Percentiles rank a stretch among this genome's conserved stretches.
Conservation (phyloP, 2,113 vertebrate genomes). For the Noctilio leporinus region DNA sequence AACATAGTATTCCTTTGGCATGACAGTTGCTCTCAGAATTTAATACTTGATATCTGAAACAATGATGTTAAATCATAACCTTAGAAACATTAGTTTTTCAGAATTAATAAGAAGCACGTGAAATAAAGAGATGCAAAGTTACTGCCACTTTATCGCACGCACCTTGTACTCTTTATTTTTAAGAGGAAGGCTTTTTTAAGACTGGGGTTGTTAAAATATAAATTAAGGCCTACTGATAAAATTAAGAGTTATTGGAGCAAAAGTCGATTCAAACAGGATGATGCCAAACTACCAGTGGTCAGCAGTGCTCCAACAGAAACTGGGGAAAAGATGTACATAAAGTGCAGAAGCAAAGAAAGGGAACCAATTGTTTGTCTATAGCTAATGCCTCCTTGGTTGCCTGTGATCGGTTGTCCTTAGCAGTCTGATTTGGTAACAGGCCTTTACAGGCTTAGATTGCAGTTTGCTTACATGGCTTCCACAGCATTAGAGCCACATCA, state of each 20-base stretch:
- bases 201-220: background rate
- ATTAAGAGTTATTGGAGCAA: background rate
- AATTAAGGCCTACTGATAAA: background rate
- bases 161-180: constrained; percentile 4
- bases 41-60: too few species aligned
- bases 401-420: background rate
- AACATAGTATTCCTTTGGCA: too few species aligned
- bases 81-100: too few species aligned
- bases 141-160: too few species aligned
- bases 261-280: background rate
- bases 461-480: background rate
- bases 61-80: too few species aligned
- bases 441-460: background rate
- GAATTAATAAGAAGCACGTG: too few species aligned
- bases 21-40: too few species aligned
- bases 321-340: background rate
- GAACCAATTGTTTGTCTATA: too few species aligned
- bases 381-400: background rate
- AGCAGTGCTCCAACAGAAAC: background rate
- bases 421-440: background rate
- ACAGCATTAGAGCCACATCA: background rate
- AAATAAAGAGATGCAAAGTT: too few species aligned
- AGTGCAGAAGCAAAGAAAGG: too few species aligned
- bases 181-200: background rate
- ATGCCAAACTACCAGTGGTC: background rate